Conservation (phyloP, 2,113 vertebrate genomes). For the Pampusana beccarii region DNA sequence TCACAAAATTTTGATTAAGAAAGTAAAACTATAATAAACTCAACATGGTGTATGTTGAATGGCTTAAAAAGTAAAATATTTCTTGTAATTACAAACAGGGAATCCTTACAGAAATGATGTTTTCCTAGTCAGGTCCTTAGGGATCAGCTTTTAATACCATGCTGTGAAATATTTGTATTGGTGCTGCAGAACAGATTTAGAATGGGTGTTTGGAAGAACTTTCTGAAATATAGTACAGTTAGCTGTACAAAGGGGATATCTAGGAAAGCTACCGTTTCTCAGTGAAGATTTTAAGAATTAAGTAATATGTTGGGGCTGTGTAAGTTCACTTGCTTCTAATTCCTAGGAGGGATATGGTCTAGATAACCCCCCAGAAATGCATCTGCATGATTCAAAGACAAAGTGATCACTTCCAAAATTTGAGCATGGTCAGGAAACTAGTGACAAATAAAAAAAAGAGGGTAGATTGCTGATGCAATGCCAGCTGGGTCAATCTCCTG, state of each 20-base stretch:
- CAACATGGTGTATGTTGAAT: not conserved
- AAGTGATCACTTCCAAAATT: not conserved
- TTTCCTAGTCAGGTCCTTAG: not conserved
- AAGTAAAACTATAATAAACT: conserved; percentile 5
- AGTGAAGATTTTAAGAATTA: not conserved
- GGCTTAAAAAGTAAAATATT: not conserved
- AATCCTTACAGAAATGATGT: not conserved
- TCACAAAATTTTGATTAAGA: conserved; percentile 21
- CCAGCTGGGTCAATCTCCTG: not conserved
- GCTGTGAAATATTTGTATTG: not conserved
- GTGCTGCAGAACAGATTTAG: not conserved
- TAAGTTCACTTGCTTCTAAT: not conserved
- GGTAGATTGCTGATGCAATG: not conserved
- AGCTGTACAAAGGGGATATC: not conserved
- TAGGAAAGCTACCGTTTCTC: not conserved
- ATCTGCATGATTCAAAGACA: not conserved
- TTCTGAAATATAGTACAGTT: not conserved
- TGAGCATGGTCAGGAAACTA: not conserved
- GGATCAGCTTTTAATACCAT: not conserved
- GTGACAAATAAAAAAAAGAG: not conserved
- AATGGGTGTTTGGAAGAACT: not conserved
- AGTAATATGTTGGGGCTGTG: not conserved
- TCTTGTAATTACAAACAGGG: not conserved
- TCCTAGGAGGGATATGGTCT: not conserved
- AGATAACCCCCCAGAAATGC: not conserved